phyloP scores from a whole-genome alignment of 2,888 invertebrate genomes.

The Drosophila gaucha region DNA sequence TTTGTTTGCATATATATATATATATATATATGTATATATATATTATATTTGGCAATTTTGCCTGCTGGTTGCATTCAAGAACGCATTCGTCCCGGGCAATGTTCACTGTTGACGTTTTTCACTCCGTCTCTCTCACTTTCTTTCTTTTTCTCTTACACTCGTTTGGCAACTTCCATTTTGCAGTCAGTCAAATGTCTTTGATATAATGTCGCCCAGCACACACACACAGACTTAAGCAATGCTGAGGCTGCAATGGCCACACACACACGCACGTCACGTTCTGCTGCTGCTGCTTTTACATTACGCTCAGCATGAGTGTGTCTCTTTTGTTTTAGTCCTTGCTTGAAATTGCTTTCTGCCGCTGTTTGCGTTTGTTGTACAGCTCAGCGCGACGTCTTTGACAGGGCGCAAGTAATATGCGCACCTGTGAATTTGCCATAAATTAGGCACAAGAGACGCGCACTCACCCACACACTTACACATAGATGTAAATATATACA shows the following conservation, averaged over 20 bases:
- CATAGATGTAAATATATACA: conserved; percentile 22
- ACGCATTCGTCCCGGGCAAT: conserved; percentile 20
- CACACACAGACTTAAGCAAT: conserved; percentile 5
- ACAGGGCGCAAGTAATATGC: conserved; percentile 72
- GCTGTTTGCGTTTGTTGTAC: conserved; percentile 38
- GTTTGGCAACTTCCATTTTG: conserved; percentile 25
- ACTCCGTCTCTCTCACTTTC: neutral
- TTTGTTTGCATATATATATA: conserved; percentile 1
- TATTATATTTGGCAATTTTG: conserved; percentile 36
- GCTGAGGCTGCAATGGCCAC: conserved; percentile 39
- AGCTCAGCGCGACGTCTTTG: conserved; percentile 67
- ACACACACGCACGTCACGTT: conserved; percentile 43
- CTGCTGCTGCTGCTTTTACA: conserved; percentile 31
- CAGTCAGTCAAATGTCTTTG: conserved; percentile 64
- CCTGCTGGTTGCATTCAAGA: conserved; percentile 34
- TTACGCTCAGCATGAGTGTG: conserved; percentile 17
- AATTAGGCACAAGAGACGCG: conserved; percentile 64
- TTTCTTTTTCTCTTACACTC: neutral
- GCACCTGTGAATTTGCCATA: conserved; percentile 81
- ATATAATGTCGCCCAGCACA: conserved; percentile 40
- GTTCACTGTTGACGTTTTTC: conserved; percentile 19
- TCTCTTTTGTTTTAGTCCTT: conserved; percentile 67
- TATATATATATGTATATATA: neutral
- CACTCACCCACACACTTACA: conserved; percentile 5
- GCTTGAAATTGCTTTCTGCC: conserved; percentile 52